A percentile compares a stretch with the other conserved stretches of the same genome.
Conservation (phyloP, 2,113 vertebrate genomes). For the Camelus bactrianus region DNA sequence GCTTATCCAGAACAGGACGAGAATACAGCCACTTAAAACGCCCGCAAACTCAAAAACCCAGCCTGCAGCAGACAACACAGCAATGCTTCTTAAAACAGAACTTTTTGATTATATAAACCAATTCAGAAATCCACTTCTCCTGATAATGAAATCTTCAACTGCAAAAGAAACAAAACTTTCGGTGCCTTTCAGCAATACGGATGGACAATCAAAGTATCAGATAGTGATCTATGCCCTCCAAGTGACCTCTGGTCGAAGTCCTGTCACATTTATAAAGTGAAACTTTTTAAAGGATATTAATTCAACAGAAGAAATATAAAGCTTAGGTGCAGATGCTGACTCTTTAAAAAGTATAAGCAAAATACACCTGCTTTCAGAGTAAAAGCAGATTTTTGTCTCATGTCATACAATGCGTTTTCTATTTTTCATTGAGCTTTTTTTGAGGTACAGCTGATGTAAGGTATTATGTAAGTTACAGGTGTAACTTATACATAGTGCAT, state of each 20-base stretch:
- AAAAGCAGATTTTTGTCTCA: background rate
- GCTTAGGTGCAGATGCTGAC: background rate
- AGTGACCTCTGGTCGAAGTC: background rate
- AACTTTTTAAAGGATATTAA: background rate
- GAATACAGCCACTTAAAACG: background rate
- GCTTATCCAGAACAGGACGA: background rate
- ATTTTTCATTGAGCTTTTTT: background rate
- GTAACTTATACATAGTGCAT: too few species aligned
- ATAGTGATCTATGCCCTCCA: background rate
- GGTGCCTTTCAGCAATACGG: background rate
- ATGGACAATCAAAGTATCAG: background rate
- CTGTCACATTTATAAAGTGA: background rate
- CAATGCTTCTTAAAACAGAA: background rate
- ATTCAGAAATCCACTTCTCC: background rate
- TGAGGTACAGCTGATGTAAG: background rate
- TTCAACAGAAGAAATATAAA: background rate
- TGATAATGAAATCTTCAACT: background rate
- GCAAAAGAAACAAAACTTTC: background rate
- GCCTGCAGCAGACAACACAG: background rate
- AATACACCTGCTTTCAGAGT: background rate
- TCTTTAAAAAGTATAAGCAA: slow-evolving; percentile 11
- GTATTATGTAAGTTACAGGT: background rate
- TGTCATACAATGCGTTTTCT: background rate
- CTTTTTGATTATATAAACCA: background rate
- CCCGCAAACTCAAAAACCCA: background rate